Conservation (phyloP, 2,113 vertebrate species). For the Seriola aureovittata region DNA sequence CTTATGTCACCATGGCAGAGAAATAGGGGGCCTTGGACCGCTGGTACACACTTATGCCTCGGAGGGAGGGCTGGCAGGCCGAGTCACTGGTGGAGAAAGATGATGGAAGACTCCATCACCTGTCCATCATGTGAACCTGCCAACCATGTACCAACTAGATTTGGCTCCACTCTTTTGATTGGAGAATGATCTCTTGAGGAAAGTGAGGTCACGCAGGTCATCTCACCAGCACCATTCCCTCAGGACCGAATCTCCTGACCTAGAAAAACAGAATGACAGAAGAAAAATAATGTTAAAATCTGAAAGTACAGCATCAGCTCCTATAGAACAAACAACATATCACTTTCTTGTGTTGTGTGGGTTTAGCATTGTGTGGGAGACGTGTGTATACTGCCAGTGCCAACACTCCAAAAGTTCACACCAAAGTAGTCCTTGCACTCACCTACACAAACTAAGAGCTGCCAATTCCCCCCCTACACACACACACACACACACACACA, state of each 20-base stretch:
- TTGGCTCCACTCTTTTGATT: constrained; percentile 61
- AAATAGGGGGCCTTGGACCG: constrained; percentile 77
- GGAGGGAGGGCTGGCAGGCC: constrained; percentile 69
- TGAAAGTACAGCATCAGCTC: constrained; percentile 11
- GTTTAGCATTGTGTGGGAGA: constrained; percentile 68
- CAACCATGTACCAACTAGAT: constrained; percentile 65
- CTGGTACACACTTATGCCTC: constrained; percentile 70
- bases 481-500: constrained; percentile 27
- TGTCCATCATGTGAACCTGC: constrained; percentile 75
- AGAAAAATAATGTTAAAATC: constrained; percentile 35
- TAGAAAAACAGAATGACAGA: constrained; percentile 55
- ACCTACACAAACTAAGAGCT: constrained; percentile 72
- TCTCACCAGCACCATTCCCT: constrained; percentile 73
- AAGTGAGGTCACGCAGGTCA: constrained; percentile 77
- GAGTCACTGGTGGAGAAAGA: constrained; percentile 70
- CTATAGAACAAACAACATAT: constrained; percentile 50
- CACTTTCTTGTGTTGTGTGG: constrained; percentile 55
- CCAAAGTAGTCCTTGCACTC: constrained; percentile 66
- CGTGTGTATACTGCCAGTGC: constrained; percentile 44
- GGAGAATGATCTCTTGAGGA: constrained; percentile 68
- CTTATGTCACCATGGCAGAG: constrained; percentile 99
- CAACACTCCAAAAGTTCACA: constrained; percentile 68
- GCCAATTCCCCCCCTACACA: constrained; percentile 55
- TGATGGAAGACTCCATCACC: constrained; percentile 80
- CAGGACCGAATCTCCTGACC: constrained; percentile 61